Evolutionary conservation across 2,888 invertebrate species (phyloP), one percentile per base, ranked within the genome.

Genomic region (Microplitis deprimator): DNA sequence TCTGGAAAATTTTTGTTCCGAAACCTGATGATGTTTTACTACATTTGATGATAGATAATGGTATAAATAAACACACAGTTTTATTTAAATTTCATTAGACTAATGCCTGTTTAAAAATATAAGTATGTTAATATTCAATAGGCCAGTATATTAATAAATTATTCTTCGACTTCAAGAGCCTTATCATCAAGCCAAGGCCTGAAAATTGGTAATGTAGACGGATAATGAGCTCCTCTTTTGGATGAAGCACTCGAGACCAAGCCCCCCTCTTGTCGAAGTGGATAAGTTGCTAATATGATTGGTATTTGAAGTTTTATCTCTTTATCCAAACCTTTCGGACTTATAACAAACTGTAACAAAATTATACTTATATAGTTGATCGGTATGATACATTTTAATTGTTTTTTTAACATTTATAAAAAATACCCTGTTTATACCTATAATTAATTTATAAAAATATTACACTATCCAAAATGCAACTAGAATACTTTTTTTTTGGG

Each of bases 251-350:
- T 93, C 81, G 92, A 92, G n/a, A 91, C 91, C 61, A 92, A 91
- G 77, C 93, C 93, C 77, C 93, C 93, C 81, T 93, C 92, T 82
- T 92, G 92, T 78, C 94, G 91, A 88, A 97, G 92, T 1, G 97
- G 97, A 90, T 97, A 98, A 13, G 97, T 97, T 39, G 97, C 97
- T 91, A 98, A 92, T 87, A 97, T 93, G 80, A 98, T 96, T 10
- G 97, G 97, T 86, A 97, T 92, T 90, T 97, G 97, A 4, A 98
- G 92, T 89, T 97, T 97, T 73, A 97, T 95, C 88, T 96, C 96
- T 89, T 97, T 97, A 89, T 97, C 97, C 86, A 97, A 91, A 84
- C 96, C 96, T 90, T 96, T 97, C 79, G 97, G 97, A 88, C 95
- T 95, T 86, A 97, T 95, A 84, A 96, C 94, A 89, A 97, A 97